Evolutionary conservation across 2,113 vertebrate species (phyloP), one percentile per base, ranked within the genome.

Genomic region (Buteo buteo): DNA sequence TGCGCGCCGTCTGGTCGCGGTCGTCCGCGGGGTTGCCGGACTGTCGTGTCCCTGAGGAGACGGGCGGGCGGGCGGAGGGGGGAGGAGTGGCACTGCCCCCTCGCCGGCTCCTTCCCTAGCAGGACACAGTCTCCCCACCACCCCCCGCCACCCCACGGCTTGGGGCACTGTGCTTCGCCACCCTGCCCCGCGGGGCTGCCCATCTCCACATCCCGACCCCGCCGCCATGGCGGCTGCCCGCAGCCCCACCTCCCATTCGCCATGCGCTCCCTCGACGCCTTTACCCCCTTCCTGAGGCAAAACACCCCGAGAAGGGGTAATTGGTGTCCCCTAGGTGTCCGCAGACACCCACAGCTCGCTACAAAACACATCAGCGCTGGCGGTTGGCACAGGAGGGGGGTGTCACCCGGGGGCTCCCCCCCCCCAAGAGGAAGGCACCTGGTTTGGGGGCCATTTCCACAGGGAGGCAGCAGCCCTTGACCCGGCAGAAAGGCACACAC

Each of bases 381-480:
- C 77, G 32, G 34, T 5, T 4, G 3, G 36, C 34, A 13, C 24
- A 21, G 38, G 36, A 73, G 19, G 8, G 4, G 45, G 20, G 6
- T 28, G 49, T 32, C n/a, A 9, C 36, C 18, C 0, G 4, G 11
- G 16, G 22, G 11, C 6, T 11, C 2, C 22, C 14, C 8, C 21
- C 8, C 8, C 7, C 3, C 16, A 7, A 5, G 20, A 44, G 36
- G 21, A 52, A 18, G 12, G 17, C 0, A 4, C 29, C 28, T 0
- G 1, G 25, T 18, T 28, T 25, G 25, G 34, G 36, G 14, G 14
- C 62, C 24, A 2, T 55, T 61, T 32, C 21, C n/a, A 10, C 20
- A 7, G 31, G 31, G 61, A n/a, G 29, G 38, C 25, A 66, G 21
- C 26, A 20, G 45, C 17, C 2, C 61, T 42, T 67, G 34, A 18